Evolutionary conservation across 2,797 vertebrate species (phyloP).

Genomic region (Taenioides sp.): DNA sequence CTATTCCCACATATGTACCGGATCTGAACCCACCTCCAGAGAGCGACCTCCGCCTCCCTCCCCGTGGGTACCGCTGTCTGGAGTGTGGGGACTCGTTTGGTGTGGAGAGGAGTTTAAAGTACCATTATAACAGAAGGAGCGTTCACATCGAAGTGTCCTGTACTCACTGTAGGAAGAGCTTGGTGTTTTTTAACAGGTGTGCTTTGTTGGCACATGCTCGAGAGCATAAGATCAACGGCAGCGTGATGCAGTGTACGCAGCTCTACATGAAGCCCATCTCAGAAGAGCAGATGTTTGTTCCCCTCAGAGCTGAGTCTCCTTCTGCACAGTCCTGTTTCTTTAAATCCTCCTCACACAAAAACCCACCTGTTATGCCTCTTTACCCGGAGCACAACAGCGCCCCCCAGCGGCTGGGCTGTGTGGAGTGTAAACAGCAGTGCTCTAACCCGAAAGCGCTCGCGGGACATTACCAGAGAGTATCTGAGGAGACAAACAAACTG

Average conservation of each 20-base stretch:
- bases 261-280: slow-evolving; percentile 93
- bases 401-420: slow-evolving; percentile 85
- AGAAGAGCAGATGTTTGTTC: slow-evolving; percentile 88
- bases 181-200: slow-evolving; percentile 96
- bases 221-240: slow-evolving; percentile 90
- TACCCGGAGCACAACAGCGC: slow-evolving; percentile 82
- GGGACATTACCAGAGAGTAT: slow-evolving; percentile 90
- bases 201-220: slow-evolving; percentile 92
- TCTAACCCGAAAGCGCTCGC: slow-evolving; percentile 86
- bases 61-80: slow-evolving; percentile 89
- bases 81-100: slow-evolving; percentile 96
- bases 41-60: slow-evolving; percentile 85
- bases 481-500: slow-evolving; percentile 87
- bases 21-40: slow-evolving; percentile 89
- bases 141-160: slow-evolving; percentile 96
- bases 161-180: slow-evolving; percentile 86
- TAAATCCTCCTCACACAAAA: slow-evolving; percentile 37
- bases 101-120: slow-evolving; percentile 89
- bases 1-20: slow-evolving; percentile 90
- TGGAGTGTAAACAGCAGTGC: slow-evolving; percentile 92
- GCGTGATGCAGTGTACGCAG: slow-evolving; percentile 96
- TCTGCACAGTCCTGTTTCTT: slow-evolving; percentile 23
- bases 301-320: slow-evolving; percentile 57
- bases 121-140: slow-evolving; percentile 89
- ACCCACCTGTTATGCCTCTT: slow-evolving; percentile 86